Conservation (phyloP, 1,140 invertebrate genomes). For the Chelonus insularis region DNA sequence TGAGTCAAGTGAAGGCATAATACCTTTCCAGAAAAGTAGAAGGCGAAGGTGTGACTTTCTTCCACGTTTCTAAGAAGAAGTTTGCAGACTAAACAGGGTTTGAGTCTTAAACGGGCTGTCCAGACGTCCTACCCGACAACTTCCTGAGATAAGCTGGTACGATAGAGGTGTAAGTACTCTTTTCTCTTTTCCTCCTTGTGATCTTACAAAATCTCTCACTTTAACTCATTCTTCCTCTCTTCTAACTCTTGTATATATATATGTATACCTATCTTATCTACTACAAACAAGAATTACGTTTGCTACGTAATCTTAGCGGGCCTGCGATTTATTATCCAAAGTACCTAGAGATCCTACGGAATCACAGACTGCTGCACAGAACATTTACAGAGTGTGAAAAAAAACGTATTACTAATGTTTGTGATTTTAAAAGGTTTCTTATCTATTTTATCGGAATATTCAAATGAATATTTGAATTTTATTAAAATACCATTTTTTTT, state of each 20-base stretch:
- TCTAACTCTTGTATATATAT: conserved; percentile 15
- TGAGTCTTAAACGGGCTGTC: conserved; percentile 48
- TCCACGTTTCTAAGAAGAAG: conserved; percentile 50
- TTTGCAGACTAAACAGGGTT: conserved; percentile 52
- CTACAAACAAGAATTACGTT: conserved; percentile 59
- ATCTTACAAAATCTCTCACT: background rate
- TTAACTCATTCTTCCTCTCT: conserved; percentile 26
- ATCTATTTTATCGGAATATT: background rate
- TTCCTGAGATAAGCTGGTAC: conserved; percentile 53
- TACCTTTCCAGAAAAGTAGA: conserved; percentile 26
- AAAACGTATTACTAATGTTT: background rate
- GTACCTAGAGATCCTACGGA: conserved; percentile 18
- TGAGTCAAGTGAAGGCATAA: conserved; percentile 14
- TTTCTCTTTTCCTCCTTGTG: conserved; percentile 14
- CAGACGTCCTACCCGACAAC: conserved; percentile 51
- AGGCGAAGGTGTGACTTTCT: conserved; percentile 48
- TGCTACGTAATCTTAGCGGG: conserved; percentile 50
- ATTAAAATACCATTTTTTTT: background rate
- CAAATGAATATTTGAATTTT: background rate
- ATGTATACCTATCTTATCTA: conserved; percentile 50
- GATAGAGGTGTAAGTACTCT: conserved; percentile 51
- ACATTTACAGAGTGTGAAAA: conserved; percentile 5
- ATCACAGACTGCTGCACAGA: background rate
- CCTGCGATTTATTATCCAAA: conserved; percentile 52
- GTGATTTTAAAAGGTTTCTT: background rate